Evolutionary conservation across 2,888 invertebrate genomes (phyloP), one percentile per base, ranked within the genome.

Genomic region (Adelognathus sp.): DNA sequence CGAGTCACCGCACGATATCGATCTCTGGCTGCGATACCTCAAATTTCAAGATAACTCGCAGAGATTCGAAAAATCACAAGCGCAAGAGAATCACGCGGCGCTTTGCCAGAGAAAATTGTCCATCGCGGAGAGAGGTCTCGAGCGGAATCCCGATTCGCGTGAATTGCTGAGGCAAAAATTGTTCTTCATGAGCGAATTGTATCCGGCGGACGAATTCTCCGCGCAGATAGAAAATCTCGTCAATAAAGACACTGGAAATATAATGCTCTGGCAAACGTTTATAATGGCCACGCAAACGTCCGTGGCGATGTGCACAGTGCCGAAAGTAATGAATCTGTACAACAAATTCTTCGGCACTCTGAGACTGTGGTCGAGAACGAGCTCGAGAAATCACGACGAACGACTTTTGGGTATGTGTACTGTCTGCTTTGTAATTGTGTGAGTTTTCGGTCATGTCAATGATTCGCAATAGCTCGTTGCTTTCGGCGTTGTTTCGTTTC

Each of bases 281-380:
- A 92, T 94, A 24, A 93, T 92, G 87, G 90, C 92, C 1, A 92
- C 91, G 0, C 93, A 93, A 85, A 92, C 92, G 78, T 94, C 95
- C 0, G 94, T 95, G 93, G 94, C 94, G 0, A 93, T 94, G 73
- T 95, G 94, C 85, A 93, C 93, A 67, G 93, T 94, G 0, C 93
- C 94, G 0, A 92, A 92, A 81, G 94, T 95, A 1, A 85, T 94
- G 44, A 89, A 92, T 74, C 90, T 94, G n/a, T 95, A 94, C 83
- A 92, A 90, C 6, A 92, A 92, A 81, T 93, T 92, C 81, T 90
- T 93, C 52, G 89, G 91, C 18, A 89, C 91, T 50, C 84, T 93
- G 29, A 92, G 92, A 79, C 90, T 92, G 76, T 86, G 86, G 33
- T 82, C 86, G 1, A 86, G 87, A 75, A 82, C 82, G 18, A 85